Base-by-base conservation (phyloP, 2,113 vertebrate species). In the Xiphophorus hellerii region DNA sequence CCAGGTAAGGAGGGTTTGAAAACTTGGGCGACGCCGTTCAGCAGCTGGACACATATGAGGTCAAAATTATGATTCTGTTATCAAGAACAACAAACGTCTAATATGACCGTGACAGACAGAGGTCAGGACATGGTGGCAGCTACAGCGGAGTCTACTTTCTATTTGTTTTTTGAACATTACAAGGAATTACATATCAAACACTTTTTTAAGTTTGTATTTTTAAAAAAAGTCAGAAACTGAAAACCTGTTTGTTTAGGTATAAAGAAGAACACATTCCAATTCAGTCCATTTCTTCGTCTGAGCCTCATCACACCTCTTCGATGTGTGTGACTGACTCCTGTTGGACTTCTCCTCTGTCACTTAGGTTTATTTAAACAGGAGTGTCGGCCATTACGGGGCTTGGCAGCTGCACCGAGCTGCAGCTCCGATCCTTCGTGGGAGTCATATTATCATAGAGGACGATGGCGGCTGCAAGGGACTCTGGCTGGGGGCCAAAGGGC, bases 341-440 rank as follows among this genome's bases (percentile, higher is more conserved):
- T 76, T 60, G 70, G 74, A 78, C 69, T 37, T 73, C 73, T 87
- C n/a, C 25, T 66, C 62, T 85, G 88, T 88, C 82, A 77, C 73
- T 84, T 71, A 48, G 71, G 79, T 60, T 77, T 84, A 64, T 81
- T 87, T 81, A 77, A 80, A 84, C 75, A 89, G 85, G 83, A 83
- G 87, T 87, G 88, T 88, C 84, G 12, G 89, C 88, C 89, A 89
- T 93, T 92, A 89, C 84, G 44, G 44, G 84, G 71, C 88, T 80
- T 90, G 88, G 86, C 88, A 92, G 91, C 90, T 89, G 91, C 85
- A 64, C 71, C 74, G 83, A 84, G 71, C 89, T 85, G 80, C 74
- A 84, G 63, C 85, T 66, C 84, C 82, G 80, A 87, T 86, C 82
- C 88, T 91, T 79, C 75, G 84, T 88, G 77, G 85, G 89, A 86